A percentile compares a stretch with the other conserved stretches of the same genome.
Conservation (phyloP, 2,113 vertebrate genomes). For the Actenoides hombroni region DNA sequence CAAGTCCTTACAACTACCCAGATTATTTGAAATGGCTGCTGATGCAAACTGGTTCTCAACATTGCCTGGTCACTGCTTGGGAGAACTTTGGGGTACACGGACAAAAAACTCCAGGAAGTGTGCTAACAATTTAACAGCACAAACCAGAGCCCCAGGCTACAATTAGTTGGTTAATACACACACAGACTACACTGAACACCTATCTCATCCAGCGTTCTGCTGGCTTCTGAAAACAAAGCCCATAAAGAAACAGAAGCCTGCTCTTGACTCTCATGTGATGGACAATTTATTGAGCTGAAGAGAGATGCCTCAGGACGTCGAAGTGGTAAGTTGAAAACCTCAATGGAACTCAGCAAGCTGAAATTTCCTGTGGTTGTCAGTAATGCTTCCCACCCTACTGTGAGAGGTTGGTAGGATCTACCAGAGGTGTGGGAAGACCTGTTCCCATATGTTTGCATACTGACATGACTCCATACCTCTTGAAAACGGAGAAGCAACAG, state of each 20-base stretch:
- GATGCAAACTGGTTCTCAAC: neutral
- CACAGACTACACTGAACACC: neutral
- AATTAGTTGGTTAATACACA: neutral
- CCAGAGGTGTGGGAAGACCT: neutral
- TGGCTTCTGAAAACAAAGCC: neutral
- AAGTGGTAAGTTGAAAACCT: neutral
- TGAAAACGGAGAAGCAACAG: neutral
- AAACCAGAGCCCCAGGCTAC: neutral
- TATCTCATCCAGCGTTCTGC: neutral
- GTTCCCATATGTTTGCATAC: neutral
- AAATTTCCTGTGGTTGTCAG: neutral
- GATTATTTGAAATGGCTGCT: neutral
- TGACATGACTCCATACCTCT: neutral
- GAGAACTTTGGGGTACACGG: neutral
- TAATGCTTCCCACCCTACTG: neutral
- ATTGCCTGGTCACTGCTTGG: neutral
- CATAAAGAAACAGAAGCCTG: neutral
- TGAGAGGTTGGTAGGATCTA: neutral
- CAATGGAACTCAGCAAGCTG: neutral
- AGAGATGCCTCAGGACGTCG: neutral
- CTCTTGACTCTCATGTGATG: neutral
- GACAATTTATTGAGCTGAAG: neutral
- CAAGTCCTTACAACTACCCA: neutral
- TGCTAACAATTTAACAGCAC: neutral
- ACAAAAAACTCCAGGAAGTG: neutral